Percentiles rank a stretch among this genome's conserved stretches.
Conservation (phyloP, 2,113 vertebrate genomes). For the Poecilia latipinna region DNA sequence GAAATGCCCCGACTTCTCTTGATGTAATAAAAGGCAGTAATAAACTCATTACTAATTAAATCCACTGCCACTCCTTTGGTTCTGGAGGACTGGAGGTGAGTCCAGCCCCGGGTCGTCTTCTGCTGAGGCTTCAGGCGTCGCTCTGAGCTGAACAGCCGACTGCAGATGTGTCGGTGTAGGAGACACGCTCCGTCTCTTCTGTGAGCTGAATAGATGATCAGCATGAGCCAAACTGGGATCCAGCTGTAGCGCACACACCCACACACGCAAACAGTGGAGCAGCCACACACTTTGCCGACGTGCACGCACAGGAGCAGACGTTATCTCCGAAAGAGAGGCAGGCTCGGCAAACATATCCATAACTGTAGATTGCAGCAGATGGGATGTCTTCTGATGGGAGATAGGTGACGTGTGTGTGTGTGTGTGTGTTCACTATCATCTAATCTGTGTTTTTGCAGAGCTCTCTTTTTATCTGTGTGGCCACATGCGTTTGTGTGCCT, state of each 20-base stretch:
- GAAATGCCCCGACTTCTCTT: slow-evolving; percentile 60
- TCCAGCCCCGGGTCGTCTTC: slow-evolving; percentile 36
- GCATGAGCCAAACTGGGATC: slow-evolving; percentile 49
- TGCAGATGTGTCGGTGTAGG: slow-evolving; percentile 34
- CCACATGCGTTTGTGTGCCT: slow-evolving; percentile 29
- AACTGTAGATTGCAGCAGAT: slow-evolving; percentile 63
- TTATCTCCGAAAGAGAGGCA: slow-evolving; percentile 66
- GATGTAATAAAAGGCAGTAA: slow-evolving; percentile 58
- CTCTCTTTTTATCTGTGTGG: slow-evolving; percentile 40
- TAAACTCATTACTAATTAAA: slow-evolving; percentile 68
- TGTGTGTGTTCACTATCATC: not conserved
- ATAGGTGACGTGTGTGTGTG: slow-evolving; percentile 18
- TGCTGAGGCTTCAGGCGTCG: slow-evolving; percentile 45
- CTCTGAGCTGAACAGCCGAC: slow-evolving; percentile 46
- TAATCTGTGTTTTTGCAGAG: slow-evolving; percentile 29
- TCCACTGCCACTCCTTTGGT: slow-evolving; percentile 51
- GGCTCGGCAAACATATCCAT: slow-evolving; percentile 66
- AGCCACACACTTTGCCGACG: slow-evolving; percentile 17
- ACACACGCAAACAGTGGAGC: slow-evolving; percentile 14
- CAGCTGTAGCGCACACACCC: slow-evolving; percentile 49
- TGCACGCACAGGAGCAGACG: slow-evolving; percentile 6
- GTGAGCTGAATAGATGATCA: slow-evolving; percentile 71
- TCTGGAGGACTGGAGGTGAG: slow-evolving; percentile 19
- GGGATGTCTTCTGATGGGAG: slow-evolving; percentile 59
- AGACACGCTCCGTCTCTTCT: slow-evolving; percentile 37